Conservation (phyloP, 2,113 vertebrate genomes). For the Hoplias malabaricus region DNA sequence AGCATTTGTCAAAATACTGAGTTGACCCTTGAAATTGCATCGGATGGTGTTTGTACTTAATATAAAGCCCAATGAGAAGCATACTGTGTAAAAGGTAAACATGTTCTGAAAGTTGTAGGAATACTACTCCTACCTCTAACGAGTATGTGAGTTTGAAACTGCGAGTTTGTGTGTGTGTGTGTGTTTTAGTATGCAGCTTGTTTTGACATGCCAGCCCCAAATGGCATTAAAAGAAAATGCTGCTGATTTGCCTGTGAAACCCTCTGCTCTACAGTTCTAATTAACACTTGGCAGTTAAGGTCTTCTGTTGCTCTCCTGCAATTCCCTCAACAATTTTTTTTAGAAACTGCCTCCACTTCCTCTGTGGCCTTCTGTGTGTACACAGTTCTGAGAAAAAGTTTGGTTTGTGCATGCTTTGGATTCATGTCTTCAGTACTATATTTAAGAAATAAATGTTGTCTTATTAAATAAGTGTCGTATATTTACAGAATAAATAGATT, state of each 20-base stretch:
- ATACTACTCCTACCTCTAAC: not conserved
- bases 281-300: conserved; percentile 74
- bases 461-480: too few relatives aligned
- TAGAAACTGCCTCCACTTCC: not conserved
- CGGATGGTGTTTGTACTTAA: too few relatives aligned
- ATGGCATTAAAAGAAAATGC: conserved; percentile 54
- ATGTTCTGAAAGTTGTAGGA: too few relatives aligned
- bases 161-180: conserved; percentile 6
- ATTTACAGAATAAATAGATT: too few relatives aligned
- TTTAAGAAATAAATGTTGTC: too few relatives aligned
- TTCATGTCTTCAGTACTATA: too few relatives aligned
- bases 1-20: too few relatives aligned
- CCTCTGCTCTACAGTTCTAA: conserved; percentile 66
- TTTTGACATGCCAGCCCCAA: conserved; percentile 67
- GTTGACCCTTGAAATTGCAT: too few relatives aligned
- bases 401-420: not conserved
- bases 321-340: conserved; percentile 15
- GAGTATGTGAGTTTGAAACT: not conserved
- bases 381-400: too few relatives aligned
- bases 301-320: conserved; percentile 46
- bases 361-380: not conserved
- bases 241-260: conserved; percentile 42
- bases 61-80: too few relatives aligned
- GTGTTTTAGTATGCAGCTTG: conserved; percentile 50
- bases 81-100: too few relatives aligned